These are phyloP conservation scores for Idaea dimidiata DNA, from an alignment of 2,888 invertebrate species.

Conservation along the genomic window DNA sequence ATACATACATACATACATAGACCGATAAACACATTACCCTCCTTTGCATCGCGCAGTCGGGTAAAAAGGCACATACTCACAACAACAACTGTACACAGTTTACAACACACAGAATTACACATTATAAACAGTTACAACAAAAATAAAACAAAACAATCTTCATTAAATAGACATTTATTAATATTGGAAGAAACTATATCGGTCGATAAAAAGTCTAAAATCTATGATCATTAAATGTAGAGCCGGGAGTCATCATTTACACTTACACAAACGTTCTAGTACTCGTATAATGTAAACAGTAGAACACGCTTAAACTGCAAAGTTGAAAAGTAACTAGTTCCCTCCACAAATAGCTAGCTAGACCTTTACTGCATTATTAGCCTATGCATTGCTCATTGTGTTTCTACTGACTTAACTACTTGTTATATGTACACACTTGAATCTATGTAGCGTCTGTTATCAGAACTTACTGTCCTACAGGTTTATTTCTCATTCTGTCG, in stretches of 20 bases:
- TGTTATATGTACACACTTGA: background rate
- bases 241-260: constrained; percentile 62
- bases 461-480: too few species aligned
- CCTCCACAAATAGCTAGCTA: constrained; percentile 40
- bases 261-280: constrained; percentile 50
- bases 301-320: constrained; percentile 50
- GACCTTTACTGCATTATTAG: constrained; percentile 2
- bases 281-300: constrained; percentile 47
- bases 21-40: too few species aligned
- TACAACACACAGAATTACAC: too few species aligned
- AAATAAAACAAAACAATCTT: constrained; percentile 36
- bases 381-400: background rate
- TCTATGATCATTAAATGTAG: constrained; percentile 36
- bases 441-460: background rate
- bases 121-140: too few species aligned
- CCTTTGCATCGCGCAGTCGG: too few species aligned
- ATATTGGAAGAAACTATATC: background rate
- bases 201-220: constrained; percentile 25
- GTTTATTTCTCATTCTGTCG: too few species aligned
- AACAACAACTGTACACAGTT: too few species aligned
- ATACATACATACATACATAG: too few species aligned
- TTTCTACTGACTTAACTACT: background rate
- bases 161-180: too few species aligned
- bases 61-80: too few species aligned
- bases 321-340: constrained; percentile 57